These are phyloP conservation scores for Agapornis roseicollis DNA, from an alignment of 2,113 vertebrate genomes.

Conservation along the genomic window DNA sequence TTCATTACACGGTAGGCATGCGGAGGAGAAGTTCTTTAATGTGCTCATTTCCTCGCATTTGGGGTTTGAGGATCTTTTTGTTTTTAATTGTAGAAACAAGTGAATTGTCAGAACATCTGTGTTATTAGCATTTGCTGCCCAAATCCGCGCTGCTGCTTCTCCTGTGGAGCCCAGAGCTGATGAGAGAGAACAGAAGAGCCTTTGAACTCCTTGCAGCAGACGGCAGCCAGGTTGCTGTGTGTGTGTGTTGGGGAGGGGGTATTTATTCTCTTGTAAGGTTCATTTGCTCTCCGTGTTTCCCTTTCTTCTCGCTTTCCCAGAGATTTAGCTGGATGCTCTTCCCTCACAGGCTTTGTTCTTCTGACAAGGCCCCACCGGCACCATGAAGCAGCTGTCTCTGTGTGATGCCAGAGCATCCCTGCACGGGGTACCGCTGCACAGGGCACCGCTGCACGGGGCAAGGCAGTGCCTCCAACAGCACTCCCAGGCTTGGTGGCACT, in stretches of 20 bases:
- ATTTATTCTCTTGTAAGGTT: slow-evolving; percentile 73
- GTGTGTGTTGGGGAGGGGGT: slow-evolving; percentile 37
- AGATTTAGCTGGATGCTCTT: slow-evolving; percentile 62
- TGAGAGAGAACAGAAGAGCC: slow-evolving; percentile 79
- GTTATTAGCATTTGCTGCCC: slow-evolving; percentile 85
- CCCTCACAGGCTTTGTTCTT: slow-evolving; percentile 54
- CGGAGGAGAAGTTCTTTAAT: slow-evolving; percentile 48
- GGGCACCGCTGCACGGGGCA: accelerated
- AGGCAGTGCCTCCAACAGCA: background rate
- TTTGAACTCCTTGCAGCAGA: slow-evolving; percentile 81
- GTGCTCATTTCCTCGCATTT: slow-evolving; percentile 71
- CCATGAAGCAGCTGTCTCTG: background rate
- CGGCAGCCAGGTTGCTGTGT: slow-evolving; percentile 75
- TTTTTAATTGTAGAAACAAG: slow-evolving; percentile 76
- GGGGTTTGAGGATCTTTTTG: slow-evolving; percentile 70
- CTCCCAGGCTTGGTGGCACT: background rate
- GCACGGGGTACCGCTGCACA: accelerated
- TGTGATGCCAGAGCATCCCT: background rate
- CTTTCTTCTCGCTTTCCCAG: slow-evolving; percentile 56
- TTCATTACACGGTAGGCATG: background rate
- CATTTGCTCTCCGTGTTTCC: slow-evolving; percentile 63
- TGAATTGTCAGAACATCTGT: slow-evolving; percentile 79
- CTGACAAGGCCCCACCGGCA: slow-evolving; percentile 38
- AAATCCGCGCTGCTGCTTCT: slow-evolving; percentile 73
- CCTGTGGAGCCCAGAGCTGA: slow-evolving; percentile 75